Percentiles rank a stretch among this genome's conserved stretches.
These are phyloP conservation scores for Orchestes rusci DNA, from an alignment of 2,888 invertebrate species.

Conservation along the genomic window DNA sequence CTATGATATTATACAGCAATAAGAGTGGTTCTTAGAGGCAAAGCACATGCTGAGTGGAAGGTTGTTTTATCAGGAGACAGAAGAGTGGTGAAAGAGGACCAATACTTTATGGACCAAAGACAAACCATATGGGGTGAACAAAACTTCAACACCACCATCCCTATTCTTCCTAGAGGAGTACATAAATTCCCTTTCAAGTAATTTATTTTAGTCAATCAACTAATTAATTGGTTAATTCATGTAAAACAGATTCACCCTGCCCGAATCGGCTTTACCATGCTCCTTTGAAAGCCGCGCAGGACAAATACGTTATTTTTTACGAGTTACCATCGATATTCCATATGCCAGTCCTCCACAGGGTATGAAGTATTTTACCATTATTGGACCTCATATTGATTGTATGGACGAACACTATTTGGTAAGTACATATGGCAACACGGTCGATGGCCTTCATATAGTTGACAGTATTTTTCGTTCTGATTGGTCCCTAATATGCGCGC, in stretches of 20 bases:
- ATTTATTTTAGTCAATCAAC: constrained; percentile 11
- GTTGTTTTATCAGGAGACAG: constrained; percentile 66
- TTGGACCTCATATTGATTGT: constrained; percentile 72
- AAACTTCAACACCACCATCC: constrained; percentile 52
- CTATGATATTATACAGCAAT: constrained; percentile 45
- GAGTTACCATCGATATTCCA: constrained; percentile 66
- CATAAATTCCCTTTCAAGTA: constrained; percentile 59
- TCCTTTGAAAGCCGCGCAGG: constrained; percentile 70
- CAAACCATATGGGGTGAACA: constrained; percentile 69
- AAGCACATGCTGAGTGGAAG: constrained; percentile 72
- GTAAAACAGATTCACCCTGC: constrained; percentile 53
- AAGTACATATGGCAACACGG: constrained; percentile 31
- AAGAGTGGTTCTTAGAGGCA: constrained; percentile 63
- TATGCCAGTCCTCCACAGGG: constrained; percentile 73
- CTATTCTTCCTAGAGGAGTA: constrained; percentile 62
- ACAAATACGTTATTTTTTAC: constrained; percentile 66
- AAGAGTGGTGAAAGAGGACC: constrained; percentile 63
- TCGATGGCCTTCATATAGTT: too few species aligned
- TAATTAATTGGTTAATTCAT: background rate
- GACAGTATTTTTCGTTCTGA: background rate
- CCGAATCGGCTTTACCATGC: constrained; percentile 66
- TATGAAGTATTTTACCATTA: constrained; percentile 71
- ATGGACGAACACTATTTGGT: constrained; percentile 75
- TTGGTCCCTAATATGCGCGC: too few species aligned
- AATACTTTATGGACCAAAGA: constrained; percentile 68